phyloP scores from a whole-genome alignment of 1,140 invertebrate species.

The Leptopilina boulardi region DNA sequence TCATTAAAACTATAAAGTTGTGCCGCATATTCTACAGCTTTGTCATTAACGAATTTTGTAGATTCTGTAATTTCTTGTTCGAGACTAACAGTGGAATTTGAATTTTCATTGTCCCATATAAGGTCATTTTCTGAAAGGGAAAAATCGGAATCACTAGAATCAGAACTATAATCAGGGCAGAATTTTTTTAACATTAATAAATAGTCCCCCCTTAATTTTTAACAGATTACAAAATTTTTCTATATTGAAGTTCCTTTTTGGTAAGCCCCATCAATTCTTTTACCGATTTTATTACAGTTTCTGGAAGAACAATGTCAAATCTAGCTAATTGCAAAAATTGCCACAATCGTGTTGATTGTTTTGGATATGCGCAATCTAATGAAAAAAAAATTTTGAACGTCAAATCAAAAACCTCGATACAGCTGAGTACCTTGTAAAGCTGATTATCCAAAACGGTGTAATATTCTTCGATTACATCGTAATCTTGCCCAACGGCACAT shows the following conservation, averaged over 20 bases:
- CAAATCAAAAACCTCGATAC: slow-evolving; percentile 37
- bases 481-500: background rate
- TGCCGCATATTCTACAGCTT: background rate
- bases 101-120: background rate
- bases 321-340: background rate
- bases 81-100: background rate
- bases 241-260: background rate
- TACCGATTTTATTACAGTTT: background rate
- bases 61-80: background rate
- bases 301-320: background rate
- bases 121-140: background rate
- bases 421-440: slow-evolving; percentile 9
- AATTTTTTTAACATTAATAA: background rate
- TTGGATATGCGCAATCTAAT: slow-evolving; percentile 40
- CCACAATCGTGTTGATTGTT: background rate
- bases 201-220: background rate
- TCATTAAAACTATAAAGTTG: background rate
- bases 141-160: background rate
- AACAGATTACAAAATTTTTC: background rate
- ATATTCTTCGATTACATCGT: background rate
- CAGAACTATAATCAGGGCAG: background rate
- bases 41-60: background rate
- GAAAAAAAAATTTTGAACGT: slow-evolving; percentile 46
- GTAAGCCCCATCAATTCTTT: background rate
- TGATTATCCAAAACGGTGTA: slow-evolving; percentile 35